Evolutionary conservation across 2,113 vertebrate genomes (phyloP).

Genomic region (Maccullochella peelii): DNA sequence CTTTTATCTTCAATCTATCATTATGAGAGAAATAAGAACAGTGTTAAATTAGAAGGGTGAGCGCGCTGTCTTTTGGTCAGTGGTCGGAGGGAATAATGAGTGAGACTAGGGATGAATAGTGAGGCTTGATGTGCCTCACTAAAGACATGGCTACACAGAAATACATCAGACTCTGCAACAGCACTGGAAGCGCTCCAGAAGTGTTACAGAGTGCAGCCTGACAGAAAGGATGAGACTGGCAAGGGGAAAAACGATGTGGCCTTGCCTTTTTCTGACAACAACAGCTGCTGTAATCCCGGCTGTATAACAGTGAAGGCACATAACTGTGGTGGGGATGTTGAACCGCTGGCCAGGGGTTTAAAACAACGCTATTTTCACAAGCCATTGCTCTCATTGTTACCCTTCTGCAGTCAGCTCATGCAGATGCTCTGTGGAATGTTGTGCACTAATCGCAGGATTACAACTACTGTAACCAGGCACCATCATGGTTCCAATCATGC

Average conservation of each 20-base stretch:
- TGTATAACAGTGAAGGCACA: conserved; percentile 52
- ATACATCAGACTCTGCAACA: conserved; percentile 45
- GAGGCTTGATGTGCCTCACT: conserved; percentile 39
- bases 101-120: conserved; percentile 31
- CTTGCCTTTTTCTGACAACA: conserved; percentile 55
- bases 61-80: conserved; percentile 20
- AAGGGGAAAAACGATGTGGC: conserved; percentile 53
- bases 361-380: conserved; percentile 69
- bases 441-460: conserved; percentile 65
- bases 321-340: conserved; percentile 49
- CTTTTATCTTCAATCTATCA: conserved; percentile 41
- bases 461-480: conserved; percentile 47
- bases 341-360: conserved; percentile 66
- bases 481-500: conserved; percentile 35
- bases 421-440: conserved; percentile 62
- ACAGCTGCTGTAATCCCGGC: conserved; percentile 75
- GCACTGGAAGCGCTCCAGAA: conserved; percentile 55
- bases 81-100: conserved; percentile 46
- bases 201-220: conserved; percentile 32
- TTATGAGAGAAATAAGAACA: conserved; percentile 5
- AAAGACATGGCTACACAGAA: conserved; percentile 33
- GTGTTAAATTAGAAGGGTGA: conserved; percentile 24
- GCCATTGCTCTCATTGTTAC: conserved; percentile 71
- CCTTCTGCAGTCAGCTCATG: conserved; percentile 47
- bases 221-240: conserved; percentile 51